Percentiles rank a stretch among this genome's conserved stretches.
Conservation (phyloP, 2,113 vertebrate species). For the Hirundichthys speculiger region DNA sequence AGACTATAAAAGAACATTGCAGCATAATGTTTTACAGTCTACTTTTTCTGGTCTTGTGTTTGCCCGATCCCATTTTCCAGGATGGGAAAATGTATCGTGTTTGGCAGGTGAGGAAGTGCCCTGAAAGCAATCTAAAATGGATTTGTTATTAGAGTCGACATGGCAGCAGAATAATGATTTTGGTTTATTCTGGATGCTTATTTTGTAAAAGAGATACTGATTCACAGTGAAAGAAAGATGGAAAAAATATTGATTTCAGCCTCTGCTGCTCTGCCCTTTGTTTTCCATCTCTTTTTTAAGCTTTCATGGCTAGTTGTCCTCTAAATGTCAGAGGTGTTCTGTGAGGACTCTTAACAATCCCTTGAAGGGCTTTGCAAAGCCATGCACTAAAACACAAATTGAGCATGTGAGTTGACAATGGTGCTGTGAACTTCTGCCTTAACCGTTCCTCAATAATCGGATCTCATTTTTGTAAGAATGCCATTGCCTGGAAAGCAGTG, state of each 20-base stretch:
- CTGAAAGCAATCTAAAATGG: conserved; percentile 31
- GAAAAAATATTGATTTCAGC: conserved; percentile 40
- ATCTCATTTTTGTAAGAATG: conserved; percentile 50
- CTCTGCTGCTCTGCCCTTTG: conserved; percentile 31
- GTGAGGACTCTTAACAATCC: conserved; percentile 58
- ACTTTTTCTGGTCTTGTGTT: conserved; percentile 57
- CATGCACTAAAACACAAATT: conserved; percentile 39
- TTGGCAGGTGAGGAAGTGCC: conserved; percentile 47
- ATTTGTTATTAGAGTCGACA: conserved; percentile 34
- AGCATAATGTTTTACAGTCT: conserved; percentile 70
- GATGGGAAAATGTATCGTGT: conserved; percentile 45
- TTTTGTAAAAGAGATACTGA: conserved; percentile 37
- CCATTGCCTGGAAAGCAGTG: conserved; percentile 47
- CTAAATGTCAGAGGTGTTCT: conserved; percentile 70
- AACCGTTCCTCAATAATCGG: conserved; percentile 59
- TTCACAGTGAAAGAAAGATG: conserved; percentile 16
- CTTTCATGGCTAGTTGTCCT: conserved; percentile 59
- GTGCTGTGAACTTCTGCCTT: conserved; percentile 58
- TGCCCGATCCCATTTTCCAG: conserved; percentile 63
- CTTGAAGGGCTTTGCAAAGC: conserved; percentile 45
- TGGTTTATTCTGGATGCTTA: conserved; percentile 25
- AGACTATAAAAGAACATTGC: conserved; percentile 66
- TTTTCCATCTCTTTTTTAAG: conserved; percentile 35
- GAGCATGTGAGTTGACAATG: conserved; percentile 61
- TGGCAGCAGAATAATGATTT: conserved; percentile 46